A percentile compares a stretch with the other conserved stretches of the same genome.
Conservation (phyloP, 2,888 invertebrate genomes). For the Uropetala carovei region DNA sequence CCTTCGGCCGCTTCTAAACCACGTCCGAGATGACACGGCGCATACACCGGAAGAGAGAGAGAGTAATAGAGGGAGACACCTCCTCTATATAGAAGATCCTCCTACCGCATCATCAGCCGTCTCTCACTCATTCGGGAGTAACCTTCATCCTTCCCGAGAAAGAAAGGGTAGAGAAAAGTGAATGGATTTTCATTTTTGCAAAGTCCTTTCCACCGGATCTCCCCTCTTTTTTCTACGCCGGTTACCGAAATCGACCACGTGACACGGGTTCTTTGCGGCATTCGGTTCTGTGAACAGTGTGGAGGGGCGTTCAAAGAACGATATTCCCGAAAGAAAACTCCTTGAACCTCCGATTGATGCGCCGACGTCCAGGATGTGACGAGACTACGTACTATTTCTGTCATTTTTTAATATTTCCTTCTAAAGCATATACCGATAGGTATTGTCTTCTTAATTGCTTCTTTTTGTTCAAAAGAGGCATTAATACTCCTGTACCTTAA, state of each 20-base stretch:
- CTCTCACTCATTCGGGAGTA: neutral
- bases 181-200: slow-evolving; percentile 14
- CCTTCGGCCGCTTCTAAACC: slow-evolving; percentile 38
- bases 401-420: too few relatives aligned
- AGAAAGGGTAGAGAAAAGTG: neutral
- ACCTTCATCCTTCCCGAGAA: neutral
- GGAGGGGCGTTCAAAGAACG: neutral
- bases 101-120: neutral
- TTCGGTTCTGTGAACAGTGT: neutral
- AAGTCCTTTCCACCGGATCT: neutral
- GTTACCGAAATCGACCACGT: neutral
- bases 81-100: too few relatives aligned
- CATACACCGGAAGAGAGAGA: neutral
- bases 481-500: too few relatives aligned
- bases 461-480: too few relatives aligned
- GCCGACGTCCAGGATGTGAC: neutral
- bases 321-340: neutral
- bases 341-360: neutral
- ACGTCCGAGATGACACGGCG: neutral
- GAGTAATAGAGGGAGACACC: slow-evolving; percentile 5
- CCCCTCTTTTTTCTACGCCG: neutral
- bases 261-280: neutral
- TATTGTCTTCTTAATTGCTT: too few relatives aligned
- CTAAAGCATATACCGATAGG: too few relatives aligned
- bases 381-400: neutral